Conservation (phyloP, 2,113 vertebrate genomes). For the Otocyon megalotis region DNA sequence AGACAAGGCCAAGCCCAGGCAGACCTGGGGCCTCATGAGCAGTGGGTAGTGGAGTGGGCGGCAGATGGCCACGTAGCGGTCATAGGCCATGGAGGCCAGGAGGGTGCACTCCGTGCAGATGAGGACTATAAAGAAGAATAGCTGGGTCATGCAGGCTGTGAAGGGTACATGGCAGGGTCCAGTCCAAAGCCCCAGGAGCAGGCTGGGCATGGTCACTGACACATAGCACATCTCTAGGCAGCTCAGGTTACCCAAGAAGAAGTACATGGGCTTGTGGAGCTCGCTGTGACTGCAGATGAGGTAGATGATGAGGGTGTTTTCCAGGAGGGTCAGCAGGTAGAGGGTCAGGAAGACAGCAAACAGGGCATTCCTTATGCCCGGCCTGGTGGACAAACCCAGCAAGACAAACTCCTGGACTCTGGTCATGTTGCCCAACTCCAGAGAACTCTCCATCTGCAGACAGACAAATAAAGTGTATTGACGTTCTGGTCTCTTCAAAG, state of each 20-base stretch:
- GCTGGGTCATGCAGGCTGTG: conserved; percentile 68
- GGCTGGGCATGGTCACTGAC: conserved; percentile 67
- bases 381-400: conserved; percentile 23
- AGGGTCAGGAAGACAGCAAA: conserved; percentile 22
- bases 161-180: conserved; percentile 49
- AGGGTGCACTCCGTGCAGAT: conserved; percentile 68
- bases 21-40: conserved; percentile 65
- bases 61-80: conserved; percentile 75
- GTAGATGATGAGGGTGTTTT: conserved; percentile 52
- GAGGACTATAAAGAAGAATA: conserved; percentile 76
- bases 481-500: background rate
- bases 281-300: background rate
- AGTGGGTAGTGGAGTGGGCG: conserved; percentile 62
- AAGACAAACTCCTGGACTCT: conserved; percentile 56
- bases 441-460: background rate
- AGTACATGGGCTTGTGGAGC: conserved; percentile 74
- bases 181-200: conserved; percentile 49
- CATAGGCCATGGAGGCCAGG: conserved; percentile 77
- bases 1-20: conserved; percentile 17
- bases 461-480: background rate
- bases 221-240: conserved; percentile 72
- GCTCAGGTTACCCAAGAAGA: conserved; percentile 75
- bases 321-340: conserved; percentile 60
- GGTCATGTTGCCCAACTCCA: background rate
- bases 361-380: background rate